These are phyloP conservation scores for Pantherophis alleghaniensis DNA, from an alignment of 2,797 vertebrate genomes.

Conservation along the genomic window DNA sequence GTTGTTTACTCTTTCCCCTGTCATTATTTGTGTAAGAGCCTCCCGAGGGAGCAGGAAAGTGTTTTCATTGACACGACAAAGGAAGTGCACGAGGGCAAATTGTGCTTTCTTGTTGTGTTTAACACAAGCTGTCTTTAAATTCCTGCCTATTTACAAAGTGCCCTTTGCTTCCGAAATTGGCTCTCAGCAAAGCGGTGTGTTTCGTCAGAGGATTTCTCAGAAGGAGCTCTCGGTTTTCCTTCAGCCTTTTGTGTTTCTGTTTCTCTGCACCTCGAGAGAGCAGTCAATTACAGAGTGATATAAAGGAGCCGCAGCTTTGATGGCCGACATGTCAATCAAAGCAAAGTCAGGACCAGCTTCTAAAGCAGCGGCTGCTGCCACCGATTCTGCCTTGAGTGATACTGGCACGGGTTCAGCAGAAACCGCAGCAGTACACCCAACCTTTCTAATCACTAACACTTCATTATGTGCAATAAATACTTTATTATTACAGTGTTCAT, in stretches of 20 bases:
- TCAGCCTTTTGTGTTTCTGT: conserved; percentile 44
- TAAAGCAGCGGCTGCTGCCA: conserved; percentile 58
- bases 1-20: background rate
- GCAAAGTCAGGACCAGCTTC: conserved; percentile 60
- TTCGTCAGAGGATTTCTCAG: conserved; percentile 53
- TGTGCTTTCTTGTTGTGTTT: conserved; percentile 61
- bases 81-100: conserved; percentile 53
- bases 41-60: conserved; percentile 70
- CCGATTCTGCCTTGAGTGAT: conserved; percentile 68
- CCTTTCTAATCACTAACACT: conserved; percentile 69
- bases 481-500: conserved; percentile 69
- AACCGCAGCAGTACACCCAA: conserved; percentile 62
- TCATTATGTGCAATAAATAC: conserved; percentile 71
- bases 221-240: conserved; percentile 38
- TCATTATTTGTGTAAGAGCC: conserved; percentile 58
- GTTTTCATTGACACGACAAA: conserved; percentile 75
- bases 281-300: conserved; percentile 66
- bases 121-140: conserved; percentile 62
- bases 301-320: conserved; percentile 66
- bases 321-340: conserved; percentile 66
- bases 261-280: conserved; percentile 63
- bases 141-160: conserved; percentile 61
- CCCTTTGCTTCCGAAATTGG: conserved; percentile 65
- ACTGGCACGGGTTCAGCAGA: conserved; percentile 68
- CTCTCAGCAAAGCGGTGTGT: conserved; percentile 48